Evolutionary conservation across 23 tunicate species (phyloP), one percentile per base, ranked within the genome.

Genomic region (Pegea sp.): DNA sequence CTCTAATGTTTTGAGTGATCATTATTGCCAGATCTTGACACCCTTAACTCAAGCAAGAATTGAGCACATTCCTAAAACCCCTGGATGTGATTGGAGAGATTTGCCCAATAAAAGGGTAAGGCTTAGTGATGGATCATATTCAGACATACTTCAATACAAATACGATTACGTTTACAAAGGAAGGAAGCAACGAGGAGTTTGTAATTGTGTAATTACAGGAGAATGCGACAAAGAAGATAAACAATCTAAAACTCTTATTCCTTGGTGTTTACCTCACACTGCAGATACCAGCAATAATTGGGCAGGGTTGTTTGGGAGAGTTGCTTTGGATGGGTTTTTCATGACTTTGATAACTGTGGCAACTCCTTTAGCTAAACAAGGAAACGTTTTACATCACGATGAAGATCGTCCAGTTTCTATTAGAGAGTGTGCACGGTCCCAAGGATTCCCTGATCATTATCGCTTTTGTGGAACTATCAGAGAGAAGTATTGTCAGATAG

Each of bases 291-390:
- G 74, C 67, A 84, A 84, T 52, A 43, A 84, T 64, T 84, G 95
- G 95, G 76, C 81, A 2, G 95, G 95, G 7, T 43, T 84, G 44
- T 84, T 73, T 49, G 95, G 95, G 1, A 68, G 95, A 11, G 44
- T 84, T 11, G 76, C 51, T 28, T 84, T 76, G 84, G 74, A 84
- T 28, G 95, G 95, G 22, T 84, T 62, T 34, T 84, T 74, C 67
- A 84, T 76, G 64, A 84, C 95, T 0, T 68, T 77, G 2, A 73
- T 84, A 31, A 84, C 95, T 22, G 74, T 73, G 43, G 76, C 95
- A 11, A 77, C 73, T 26, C 95, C 95, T 1, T 69, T 84, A 84
- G 95, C 84, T n/a, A 84, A 84, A 56, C 95, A 84, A 58, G 95
- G 95, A 2, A 62, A 84, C 32, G 95, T 84, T 25, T 51, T 84